Percentiles rank a stretch among this genome's conserved stretches.
Evolutionary conservation across 1,140 invertebrate species (phyloP).

Genomic region (Pararge aegeria): DNA sequence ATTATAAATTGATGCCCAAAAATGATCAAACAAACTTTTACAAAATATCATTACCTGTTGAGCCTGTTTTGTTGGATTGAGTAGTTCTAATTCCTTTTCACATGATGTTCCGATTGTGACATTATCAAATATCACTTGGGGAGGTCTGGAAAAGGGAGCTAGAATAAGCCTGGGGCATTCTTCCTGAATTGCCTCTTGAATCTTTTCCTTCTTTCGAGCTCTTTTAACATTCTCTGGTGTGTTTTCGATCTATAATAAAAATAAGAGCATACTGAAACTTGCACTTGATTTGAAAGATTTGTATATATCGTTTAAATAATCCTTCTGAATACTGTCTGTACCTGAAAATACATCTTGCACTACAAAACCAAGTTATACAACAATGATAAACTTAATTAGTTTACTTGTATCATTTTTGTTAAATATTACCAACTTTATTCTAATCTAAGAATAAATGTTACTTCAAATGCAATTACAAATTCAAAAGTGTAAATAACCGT

Average conservation of each 20-base stretch:
- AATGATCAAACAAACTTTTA: not conserved
- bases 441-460: too few species aligned
- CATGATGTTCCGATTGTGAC: constrained; percentile 79
- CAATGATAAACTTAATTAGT: too few species aligned
- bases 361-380: not conserved
- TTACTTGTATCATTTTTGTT: not conserved
- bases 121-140: constrained; percentile 83
- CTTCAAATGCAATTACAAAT: too few species aligned
- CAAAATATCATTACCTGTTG: constrained; percentile 71
- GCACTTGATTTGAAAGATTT: too few species aligned
- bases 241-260: constrained; percentile 65
- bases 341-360: constrained; percentile 37
- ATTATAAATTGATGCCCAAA: too few species aligned
- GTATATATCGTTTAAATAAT: too few species aligned
- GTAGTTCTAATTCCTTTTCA: constrained; percentile 77
- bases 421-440: too few species aligned
- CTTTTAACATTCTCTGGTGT: constrained; percentile 66
- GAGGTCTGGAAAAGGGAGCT: constrained; percentile 82
- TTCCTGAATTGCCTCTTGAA: constrained; percentile 50
- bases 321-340: constrained; percentile 1
- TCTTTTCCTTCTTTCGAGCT: constrained; percentile 36
- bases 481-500: too few species aligned
- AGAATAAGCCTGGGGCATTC: constrained; percentile 74
- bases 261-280: not conserved
- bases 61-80: constrained; percentile 79